Evolutionary conservation across 2,888 invertebrate genomes (phyloP).

Genomic region (Eueremaeus valkanovi): DNA sequence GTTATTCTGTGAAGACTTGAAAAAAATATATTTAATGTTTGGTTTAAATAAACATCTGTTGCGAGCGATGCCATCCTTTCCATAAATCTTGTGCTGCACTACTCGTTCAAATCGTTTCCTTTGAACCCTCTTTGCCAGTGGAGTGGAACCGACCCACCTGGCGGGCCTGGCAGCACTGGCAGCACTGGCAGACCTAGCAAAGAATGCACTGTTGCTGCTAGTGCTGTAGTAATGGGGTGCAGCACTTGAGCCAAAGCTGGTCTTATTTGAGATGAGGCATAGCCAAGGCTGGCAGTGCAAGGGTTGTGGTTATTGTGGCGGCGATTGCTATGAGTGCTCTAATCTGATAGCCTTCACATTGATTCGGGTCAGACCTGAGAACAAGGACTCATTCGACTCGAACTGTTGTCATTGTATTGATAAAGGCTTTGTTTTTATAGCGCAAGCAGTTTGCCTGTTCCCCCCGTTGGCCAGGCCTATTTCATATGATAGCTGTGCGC

Average conservation of each 20-base stretch:
- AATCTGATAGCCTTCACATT: too few species aligned
- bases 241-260: conserved; percentile 21
- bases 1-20: neutral
- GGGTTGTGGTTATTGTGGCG: too few species aligned
- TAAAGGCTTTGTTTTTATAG: too few species aligned
- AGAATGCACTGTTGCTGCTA: conserved; percentile 1
- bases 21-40: conserved; percentile 8
- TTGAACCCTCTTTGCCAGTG: conserved; percentile 11
- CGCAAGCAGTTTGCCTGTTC: too few species aligned
- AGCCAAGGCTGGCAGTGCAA: too few species aligned
- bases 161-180: neutral
- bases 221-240: conserved; percentile 32
- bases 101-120: conserved; percentile 26
- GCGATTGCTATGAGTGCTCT: too few species aligned
- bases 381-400: too few species aligned
- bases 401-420: too few species aligned
- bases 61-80: conserved; percentile 1
- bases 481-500: neutral
- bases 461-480: too few species aligned
- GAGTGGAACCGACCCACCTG: neutral
- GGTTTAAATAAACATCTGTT: neutral
- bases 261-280: neutral
- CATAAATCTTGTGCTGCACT: conserved; percentile 9
- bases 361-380: too few species aligned
- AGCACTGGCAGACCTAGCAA: neutral